Percentiles rank a stretch among this genome's conserved stretches.
These are phyloP conservation scores for Xiphorhynchus erythropygius DNA, from an alignment of 2,797 vertebrate genomes.

Conservation along the genomic window DNA sequence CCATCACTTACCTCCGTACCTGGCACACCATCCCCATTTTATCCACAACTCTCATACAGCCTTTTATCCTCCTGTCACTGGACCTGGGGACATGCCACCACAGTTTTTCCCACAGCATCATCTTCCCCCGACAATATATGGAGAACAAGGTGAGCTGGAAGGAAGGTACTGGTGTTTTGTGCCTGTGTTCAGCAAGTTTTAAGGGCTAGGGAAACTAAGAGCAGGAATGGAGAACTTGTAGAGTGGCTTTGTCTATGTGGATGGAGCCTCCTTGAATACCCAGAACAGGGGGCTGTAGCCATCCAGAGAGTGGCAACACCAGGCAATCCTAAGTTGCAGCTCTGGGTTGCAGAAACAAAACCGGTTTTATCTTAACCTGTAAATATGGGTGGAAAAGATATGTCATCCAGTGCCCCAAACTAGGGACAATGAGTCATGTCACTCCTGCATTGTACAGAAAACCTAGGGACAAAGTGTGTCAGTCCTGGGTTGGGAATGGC, in stretches of 20 bases:
- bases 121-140: slow-evolving; percentile 90
- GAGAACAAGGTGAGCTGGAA: slow-evolving; percentile 88
- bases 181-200: background rate
- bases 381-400: background rate
- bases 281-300: background rate
- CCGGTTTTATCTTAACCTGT: background rate
- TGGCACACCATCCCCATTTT: slow-evolving; percentile 91
- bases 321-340: background rate
- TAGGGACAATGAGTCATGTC: background rate
- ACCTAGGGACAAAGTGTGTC: background rate
- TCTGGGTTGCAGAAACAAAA: background rate
- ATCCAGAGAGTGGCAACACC: background rate
- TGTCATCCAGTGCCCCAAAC: background rate
- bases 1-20: slow-evolving; percentile 91
- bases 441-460: background rate
- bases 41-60: slow-evolving; percentile 92
- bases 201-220: background rate
- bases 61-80: slow-evolving; percentile 93
- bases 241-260: background rate
- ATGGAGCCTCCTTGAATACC: background rate
- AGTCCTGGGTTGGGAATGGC: background rate
- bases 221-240: background rate
- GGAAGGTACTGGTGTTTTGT: background rate
- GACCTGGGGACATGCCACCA: slow-evolving; percentile 88
- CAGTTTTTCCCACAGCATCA: slow-evolving; percentile 95